phyloP scores from a whole-genome alignment of 2,888 invertebrate genomes.

The Girardia tigrina region DNA sequence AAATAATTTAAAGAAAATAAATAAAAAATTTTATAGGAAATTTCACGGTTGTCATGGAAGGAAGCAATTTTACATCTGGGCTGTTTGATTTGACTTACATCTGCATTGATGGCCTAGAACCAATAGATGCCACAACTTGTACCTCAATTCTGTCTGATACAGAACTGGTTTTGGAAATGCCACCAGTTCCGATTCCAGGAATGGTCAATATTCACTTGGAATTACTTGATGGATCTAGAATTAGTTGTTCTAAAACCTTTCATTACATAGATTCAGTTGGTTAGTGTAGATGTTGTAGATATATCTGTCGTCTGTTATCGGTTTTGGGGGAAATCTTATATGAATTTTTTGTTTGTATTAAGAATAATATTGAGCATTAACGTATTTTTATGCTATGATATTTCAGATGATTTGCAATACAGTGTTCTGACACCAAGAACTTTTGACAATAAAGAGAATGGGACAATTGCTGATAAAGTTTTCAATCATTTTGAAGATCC shows the following conservation, averaged over 20 bases:
- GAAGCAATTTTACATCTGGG: not conserved
- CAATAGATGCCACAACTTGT: not conserved
- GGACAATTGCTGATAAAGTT: not conserved
- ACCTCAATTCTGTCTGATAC: not conserved
- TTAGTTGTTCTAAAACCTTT: not conserved
- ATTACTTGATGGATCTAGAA: not conserved
- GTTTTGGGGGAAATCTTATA: too few relatives aligned
- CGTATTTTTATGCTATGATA: too few relatives aligned
- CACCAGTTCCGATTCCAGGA: not conserved
- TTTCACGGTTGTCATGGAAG: not conserved
- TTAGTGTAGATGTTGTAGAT: not conserved
- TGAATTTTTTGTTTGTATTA: too few relatives aligned
- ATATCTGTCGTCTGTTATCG: not conserved
- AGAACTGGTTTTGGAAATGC: not conserved
- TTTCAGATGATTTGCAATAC: not conserved
- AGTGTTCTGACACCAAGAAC: not conserved
- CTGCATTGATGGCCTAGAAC: not conserved
- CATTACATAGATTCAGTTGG: not conserved
- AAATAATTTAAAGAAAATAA: too few relatives aligned
- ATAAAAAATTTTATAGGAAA: not conserved
- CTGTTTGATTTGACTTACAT: constrained; percentile 6
- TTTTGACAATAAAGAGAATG: not conserved
- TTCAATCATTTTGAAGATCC: not conserved
- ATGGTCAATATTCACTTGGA: not conserved
- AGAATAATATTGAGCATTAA: too few relatives aligned